phyloP scores from a whole-genome alignment of 2,113 vertebrate species.

The Phocoena sinus region DNA sequence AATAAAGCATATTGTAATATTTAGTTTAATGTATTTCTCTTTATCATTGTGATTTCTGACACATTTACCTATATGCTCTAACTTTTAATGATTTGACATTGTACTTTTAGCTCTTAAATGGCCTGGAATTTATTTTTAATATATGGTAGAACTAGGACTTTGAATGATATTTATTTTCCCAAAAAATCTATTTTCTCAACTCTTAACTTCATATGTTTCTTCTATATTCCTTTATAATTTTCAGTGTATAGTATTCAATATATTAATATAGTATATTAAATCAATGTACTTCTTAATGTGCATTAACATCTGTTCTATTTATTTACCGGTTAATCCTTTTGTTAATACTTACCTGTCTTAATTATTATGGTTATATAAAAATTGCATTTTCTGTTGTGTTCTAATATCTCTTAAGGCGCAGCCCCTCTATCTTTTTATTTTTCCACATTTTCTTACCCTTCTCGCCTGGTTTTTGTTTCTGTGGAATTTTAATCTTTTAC shows the following conservation, averaged over 20 bases:
- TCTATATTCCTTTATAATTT: neutral
- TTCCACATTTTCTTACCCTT: neutral
- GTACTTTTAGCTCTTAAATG: neutral
- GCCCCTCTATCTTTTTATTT: neutral
- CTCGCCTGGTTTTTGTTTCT: neutral
- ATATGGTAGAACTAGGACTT: neutral
- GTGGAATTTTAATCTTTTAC: neutral
- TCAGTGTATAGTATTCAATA: neutral
- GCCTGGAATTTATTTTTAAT: neutral
- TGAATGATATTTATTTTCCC: neutral
- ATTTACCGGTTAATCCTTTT: conserved; percentile 2
- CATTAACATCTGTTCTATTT: neutral
- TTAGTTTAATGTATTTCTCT: neutral
- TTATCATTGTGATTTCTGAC: neutral
- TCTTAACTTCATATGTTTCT: neutral
- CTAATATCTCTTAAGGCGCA: neutral
- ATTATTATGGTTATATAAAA: neutral
- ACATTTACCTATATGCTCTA: neutral
- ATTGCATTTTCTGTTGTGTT: neutral
- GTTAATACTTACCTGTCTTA: neutral
- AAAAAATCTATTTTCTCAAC: neutral
- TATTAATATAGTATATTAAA: neutral
- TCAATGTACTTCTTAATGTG: neutral
- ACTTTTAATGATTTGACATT: neutral
- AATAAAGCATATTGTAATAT: neutral